phyloP scores from a whole-genome alignment of 2,113 vertebrate species.

The Oryzias woworae region DNA sequence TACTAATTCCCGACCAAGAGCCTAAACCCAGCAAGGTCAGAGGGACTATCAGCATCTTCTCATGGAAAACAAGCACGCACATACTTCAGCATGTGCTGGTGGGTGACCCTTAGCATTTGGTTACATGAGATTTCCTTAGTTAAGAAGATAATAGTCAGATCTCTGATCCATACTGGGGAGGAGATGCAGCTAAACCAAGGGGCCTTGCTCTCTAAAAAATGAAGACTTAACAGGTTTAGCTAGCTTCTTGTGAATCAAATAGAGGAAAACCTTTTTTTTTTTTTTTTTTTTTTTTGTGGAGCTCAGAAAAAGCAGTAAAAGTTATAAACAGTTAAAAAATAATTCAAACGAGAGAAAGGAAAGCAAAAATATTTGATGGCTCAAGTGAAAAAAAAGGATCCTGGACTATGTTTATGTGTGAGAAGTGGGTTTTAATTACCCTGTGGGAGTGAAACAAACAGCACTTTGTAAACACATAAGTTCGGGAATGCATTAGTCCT shows the following conservation, averaged over 20 bases:
- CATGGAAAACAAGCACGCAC: constrained; percentile 14
- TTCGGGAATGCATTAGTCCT: background rate
- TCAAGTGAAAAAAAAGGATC: constrained; percentile 1
- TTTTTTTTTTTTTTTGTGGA: too few species aligned
- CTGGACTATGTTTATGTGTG: constrained; percentile 24
- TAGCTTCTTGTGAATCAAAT: too few species aligned
- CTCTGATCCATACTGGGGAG: constrained; percentile 8
- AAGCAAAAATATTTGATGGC: constrained; percentile 20
- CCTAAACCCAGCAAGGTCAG: constrained; percentile 60
- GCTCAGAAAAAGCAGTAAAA: background rate
- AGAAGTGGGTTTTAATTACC: constrained; percentile 4
- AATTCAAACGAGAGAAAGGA: background rate
- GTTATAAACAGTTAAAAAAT: constrained; percentile 7
- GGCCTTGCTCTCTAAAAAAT: constrained; percentile 4
- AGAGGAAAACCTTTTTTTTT: too few species aligned
- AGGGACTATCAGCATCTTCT: constrained; percentile 12
- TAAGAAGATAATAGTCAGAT: constrained; percentile 43
- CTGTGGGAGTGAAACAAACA: constrained; percentile 9
- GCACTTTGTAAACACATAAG: constrained; percentile 14
- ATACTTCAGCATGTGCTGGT: background rate
- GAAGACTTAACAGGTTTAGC: background rate
- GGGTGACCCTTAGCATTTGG: constrained; percentile 2
- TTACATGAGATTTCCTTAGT: constrained; percentile 7
- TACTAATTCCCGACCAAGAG: constrained; percentile 43
- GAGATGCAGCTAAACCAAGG: constrained; percentile 16